These are phyloP conservation scores for Dascillus cervinus DNA, from an alignment of 2,888 invertebrate species.

Conservation along the genomic window DNA sequence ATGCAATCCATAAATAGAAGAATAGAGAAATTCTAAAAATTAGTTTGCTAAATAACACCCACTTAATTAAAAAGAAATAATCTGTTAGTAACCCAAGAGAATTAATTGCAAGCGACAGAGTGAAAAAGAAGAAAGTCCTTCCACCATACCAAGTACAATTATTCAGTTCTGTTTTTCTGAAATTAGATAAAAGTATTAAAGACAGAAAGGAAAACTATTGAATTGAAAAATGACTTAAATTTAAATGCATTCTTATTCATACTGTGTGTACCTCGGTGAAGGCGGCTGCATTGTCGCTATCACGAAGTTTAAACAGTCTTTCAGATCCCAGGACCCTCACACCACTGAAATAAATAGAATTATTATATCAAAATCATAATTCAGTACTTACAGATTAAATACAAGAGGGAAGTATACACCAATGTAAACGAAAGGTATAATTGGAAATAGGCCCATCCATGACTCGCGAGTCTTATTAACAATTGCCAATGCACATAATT, in stretches of 20 bases:
- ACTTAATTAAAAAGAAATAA: no score
- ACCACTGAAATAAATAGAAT: slow-evolving; percentile 32
- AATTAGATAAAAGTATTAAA: slow-evolving; percentile 4
- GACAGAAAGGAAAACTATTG: no score
- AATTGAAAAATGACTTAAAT: no score
- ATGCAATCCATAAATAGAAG: no score
- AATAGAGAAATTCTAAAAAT: no score
- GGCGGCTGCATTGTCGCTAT: slow-evolving; percentile 32
- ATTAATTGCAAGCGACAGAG: slow-evolving; percentile 2
- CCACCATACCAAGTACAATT: slow-evolving; percentile 5
- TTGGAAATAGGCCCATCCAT: slow-evolving; percentile 63
- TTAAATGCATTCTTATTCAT: slow-evolving; percentile 11
- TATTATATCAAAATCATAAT: slow-evolving; percentile 2
- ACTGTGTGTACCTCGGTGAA: slow-evolving; percentile 31
- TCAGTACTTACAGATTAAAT: slow-evolving; percentile 40
- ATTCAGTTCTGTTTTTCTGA: slow-evolving; percentile 8
- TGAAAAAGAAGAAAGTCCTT: slow-evolving; percentile 3
- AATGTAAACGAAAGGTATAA: slow-evolving; percentile 51
- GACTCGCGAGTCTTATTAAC: slow-evolving; percentile 54
- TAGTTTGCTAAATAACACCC: no score
- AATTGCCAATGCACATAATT: slow-evolving; percentile 51
- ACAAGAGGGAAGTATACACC: slow-evolving; percentile 52
- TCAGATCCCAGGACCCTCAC: slow-evolving; percentile 38
- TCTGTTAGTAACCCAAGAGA: no score
- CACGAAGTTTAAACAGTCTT: slow-evolving; percentile 40